phyloP scores from a whole-genome alignment of 1,140 invertebrate species.

The Drosophila prosaltans region DNA sequence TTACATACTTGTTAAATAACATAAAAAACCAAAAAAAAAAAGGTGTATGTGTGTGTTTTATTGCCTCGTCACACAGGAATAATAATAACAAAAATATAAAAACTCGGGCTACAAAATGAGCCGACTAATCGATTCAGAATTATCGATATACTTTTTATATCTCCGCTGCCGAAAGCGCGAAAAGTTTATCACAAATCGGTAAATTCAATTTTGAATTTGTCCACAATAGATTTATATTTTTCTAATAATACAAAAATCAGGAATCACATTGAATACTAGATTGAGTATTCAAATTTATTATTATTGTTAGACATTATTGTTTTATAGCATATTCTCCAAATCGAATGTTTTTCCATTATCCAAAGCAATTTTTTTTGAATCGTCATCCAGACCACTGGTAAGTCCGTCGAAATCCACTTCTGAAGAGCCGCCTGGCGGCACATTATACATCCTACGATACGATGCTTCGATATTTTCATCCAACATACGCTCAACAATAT shows the following conservation, averaged over 20 bases:
- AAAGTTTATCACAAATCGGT: neutral
- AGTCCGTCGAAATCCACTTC: conserved; percentile 50
- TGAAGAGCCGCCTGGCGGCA: conserved; percentile 26
- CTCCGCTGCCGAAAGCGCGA: neutral
- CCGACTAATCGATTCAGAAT: neutral
- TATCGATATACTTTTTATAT: neutral
- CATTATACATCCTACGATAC: conserved; percentile 69
- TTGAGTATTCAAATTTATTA: too few species aligned
- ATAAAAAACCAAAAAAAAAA: conserved; percentile 23
- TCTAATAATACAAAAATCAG: too few species aligned
- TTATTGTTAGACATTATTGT: neutral
- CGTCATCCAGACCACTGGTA: conserved; percentile 64
- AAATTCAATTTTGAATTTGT: conserved; percentile 3
- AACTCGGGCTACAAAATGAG: conserved; percentile 12
- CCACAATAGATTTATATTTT: too few species aligned
- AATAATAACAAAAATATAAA: conserved; percentile 23
- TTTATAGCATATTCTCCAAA: conserved; percentile 36
- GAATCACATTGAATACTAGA: too few species aligned
- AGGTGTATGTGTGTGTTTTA: conserved; percentile 11
- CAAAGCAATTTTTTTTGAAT: conserved; percentile 68
- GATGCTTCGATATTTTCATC: conserved; percentile 78
- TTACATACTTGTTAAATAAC: conserved; percentile 35
- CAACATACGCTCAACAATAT: conserved; percentile 74
- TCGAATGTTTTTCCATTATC: conserved; percentile 49
- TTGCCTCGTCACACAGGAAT: conserved; percentile 32